phyloP scores from a whole-genome alignment of 2,113 vertebrate species.

The Leucoraja erinaceus region DNA sequence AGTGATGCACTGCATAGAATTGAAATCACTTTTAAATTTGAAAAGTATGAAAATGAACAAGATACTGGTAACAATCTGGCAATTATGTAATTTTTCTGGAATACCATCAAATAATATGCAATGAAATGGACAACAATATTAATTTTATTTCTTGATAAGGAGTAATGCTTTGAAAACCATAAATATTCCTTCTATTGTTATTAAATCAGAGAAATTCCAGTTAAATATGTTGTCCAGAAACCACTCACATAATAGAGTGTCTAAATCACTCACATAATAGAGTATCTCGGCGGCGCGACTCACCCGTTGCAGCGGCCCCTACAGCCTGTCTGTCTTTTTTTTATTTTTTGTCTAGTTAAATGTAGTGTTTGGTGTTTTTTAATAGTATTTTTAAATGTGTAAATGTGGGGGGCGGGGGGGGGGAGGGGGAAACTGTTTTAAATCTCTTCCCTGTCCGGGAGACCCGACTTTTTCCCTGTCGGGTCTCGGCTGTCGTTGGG shows the following conservation, averaged over 20 bases:
- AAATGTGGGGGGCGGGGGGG: too few species aligned
- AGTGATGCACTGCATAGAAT: not conserved
- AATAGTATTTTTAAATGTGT: too few species aligned
- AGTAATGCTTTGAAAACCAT: not conserved
- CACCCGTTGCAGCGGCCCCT: too few species aligned
- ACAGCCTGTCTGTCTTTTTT: too few species aligned
- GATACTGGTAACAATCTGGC: not conserved
- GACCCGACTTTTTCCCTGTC: too few species aligned
- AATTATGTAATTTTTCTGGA: not conserved
- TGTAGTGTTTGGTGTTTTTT: too few species aligned
- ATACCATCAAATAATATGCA: not conserved
- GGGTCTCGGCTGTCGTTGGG: too few species aligned
- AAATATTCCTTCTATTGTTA: conserved; percentile 1
- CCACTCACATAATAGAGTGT: not conserved
- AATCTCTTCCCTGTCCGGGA: too few species aligned
- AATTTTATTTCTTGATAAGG: conserved; percentile 9
- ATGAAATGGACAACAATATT: not conserved
- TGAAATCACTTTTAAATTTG: not conserved
- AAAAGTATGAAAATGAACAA: not conserved
- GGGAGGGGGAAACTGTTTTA: too few species aligned
- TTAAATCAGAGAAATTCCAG: not conserved
- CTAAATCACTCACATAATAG: too few species aligned
- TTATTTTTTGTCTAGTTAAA: too few species aligned
- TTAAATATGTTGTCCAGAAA: not conserved
- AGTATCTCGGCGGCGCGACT: too few species aligned